Evolutionary conservation across 2,888 invertebrate species (phyloP).

Genomic region (Mimas tiliae): DNA sequence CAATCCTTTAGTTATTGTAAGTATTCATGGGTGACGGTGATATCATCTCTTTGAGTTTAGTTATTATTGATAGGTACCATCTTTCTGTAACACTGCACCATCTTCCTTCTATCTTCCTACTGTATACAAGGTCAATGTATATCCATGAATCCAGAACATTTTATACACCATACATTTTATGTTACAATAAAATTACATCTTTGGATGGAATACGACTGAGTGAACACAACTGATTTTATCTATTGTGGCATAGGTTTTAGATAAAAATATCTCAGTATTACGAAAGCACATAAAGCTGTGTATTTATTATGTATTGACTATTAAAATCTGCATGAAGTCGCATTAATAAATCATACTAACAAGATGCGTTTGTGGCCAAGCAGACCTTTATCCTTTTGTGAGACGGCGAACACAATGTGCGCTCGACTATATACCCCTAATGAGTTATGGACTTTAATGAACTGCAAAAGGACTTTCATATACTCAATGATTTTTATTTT

Average conservation of each 20-base stretch:
- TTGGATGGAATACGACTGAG: neutral
- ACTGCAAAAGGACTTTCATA: constrained; percentile 26
- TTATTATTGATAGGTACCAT: no score
- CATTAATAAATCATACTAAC: constrained; percentile 67
- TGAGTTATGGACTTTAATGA: constrained; percentile 56
- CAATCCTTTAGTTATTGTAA: no score
- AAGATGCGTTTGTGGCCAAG: constrained; percentile 57
- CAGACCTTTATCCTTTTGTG: constrained; percentile 55
- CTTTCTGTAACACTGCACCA: no score
- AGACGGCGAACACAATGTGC: constrained; percentile 45
- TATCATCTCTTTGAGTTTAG: no score
- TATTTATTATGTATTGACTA: constrained; percentile 47
- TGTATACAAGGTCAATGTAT: neutral
- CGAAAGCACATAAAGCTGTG: constrained; percentile 25
- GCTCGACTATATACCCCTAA: constrained; percentile 48
- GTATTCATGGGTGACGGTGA: no score
- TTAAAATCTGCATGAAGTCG: constrained; percentile 44
- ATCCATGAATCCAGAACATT: no score
- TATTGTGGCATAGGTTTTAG: constrained; percentile 20
- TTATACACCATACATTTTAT: neutral
- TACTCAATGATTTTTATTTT: neutral
- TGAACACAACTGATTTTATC: no score
- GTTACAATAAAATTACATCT: neutral
- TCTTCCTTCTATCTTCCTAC: no score
- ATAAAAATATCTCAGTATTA: constrained; percentile 23